Evolutionary conservation across 2,113 vertebrate species (phyloP), one percentile per base, ranked within the genome.

Genomic region (Morphnarchus princeps): DNA sequence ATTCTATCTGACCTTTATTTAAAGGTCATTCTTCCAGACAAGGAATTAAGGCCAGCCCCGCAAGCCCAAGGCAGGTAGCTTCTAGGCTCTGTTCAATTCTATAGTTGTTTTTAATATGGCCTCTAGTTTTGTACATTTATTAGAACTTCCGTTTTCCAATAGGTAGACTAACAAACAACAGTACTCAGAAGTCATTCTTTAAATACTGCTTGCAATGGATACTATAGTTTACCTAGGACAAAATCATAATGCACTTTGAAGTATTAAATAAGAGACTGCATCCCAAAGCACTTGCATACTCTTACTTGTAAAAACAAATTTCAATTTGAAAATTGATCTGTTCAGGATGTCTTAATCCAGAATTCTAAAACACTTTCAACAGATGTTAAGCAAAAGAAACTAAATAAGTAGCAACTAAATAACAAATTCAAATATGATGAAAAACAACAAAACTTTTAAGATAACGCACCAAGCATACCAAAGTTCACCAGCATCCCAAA

Each of bases 1-100:
- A 72, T 95, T 72, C 49, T 84, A n/a, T 38, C 70, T 85, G 93
- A 93, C 77, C 91, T 97, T 97, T 97, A 95, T 3, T 28, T 95
- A 97, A 97, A 97, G 96, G 94, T 61, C 91, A 77, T 63, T 95
- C 57, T 61, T 57, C 57, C 50, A 89, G 57, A 57, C 49, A 94
- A 40, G 91, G 88, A 89, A 95, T 90, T 57, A 92, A 0, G 2
- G 9, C 31, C 78, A 74, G 72, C 12, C 52, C 83, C 4, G 0
- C 0, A 7, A 95, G 86, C 15, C 36, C 47, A 72, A 6, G 10
- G 63, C 59, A 47, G 20, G 45, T 4, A 74, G 47, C 55, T 89
- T 32, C 40, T 9, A 70, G 79, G 18, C 55, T 93, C 62, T n/a
- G 10, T 6, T 92, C 50, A 21, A 49, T 87, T 79, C 91, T 43